These are phyloP conservation scores for Tetraodon nigroviridis DNA, from an alignment of 2,113 vertebrate genomes.

Conservation along the genomic window DNA sequence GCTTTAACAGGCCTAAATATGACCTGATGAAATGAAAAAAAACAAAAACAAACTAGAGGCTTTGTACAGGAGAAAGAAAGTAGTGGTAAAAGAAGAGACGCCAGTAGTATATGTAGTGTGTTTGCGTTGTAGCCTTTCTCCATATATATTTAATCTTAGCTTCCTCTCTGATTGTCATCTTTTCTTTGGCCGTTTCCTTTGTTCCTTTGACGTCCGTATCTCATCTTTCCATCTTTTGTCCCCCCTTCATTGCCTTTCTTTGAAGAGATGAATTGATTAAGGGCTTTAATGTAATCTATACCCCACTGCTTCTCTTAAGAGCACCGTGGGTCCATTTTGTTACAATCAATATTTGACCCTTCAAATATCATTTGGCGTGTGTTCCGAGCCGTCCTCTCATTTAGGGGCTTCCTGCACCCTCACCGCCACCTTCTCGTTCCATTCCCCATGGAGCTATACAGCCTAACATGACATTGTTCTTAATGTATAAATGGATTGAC, in stretches of 20 bases:
- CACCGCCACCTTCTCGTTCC: constrained; percentile 22
- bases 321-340: constrained; percentile 67
- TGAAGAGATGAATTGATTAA: constrained; percentile 56
- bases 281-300: constrained; percentile 60
- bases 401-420: constrained; percentile 25
- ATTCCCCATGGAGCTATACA: constrained; percentile 50
- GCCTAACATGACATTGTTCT: constrained; percentile 36
- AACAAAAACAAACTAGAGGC: too few relatives aligned
- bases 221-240: constrained; percentile 1
- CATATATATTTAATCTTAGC: not conserved
- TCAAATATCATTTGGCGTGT: constrained; percentile 65
- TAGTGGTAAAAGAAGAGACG: too few relatives aligned
- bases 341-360: constrained; percentile 67
- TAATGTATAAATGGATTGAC: constrained; percentile 56
- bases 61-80: too few relatives aligned
- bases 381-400: constrained; percentile 39
- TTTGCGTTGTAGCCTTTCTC: not conserved
- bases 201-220: not conserved
- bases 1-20: not conserved
- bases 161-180: not conserved
- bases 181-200: not conserved
- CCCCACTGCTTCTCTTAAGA: constrained; percentile 48
- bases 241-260: constrained; percentile 25
- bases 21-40: too few relatives aligned
- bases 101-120: not conserved